Evolutionary conservation across 2,888 invertebrate genomes (phyloP).

Genomic region (Schizotus pectinicornis): DNA sequence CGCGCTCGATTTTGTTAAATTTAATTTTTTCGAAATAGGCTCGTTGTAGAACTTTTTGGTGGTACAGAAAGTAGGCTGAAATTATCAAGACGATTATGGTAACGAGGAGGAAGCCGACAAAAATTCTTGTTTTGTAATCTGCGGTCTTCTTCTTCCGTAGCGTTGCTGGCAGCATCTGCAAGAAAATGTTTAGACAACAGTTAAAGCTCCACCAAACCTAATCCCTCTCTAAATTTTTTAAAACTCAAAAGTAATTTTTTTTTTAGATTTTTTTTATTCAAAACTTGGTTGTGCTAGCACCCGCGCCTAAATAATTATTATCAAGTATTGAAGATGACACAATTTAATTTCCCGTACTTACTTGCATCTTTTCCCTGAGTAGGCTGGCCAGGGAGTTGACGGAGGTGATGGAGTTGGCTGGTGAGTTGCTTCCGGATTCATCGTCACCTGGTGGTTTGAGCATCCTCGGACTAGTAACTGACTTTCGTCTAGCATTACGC

Average conservation of each 20-base stretch:
- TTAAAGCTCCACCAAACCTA: too few species aligned
- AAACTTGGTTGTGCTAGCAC: too few species aligned
- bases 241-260: too few species aligned
- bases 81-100: conserved; percentile 82
- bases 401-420: conserved; percentile 81
- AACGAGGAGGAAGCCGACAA: conserved; percentile 81
- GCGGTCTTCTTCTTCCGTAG: conserved; percentile 72
- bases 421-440: conserved; percentile 67
- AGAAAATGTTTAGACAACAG: conserved; percentile 40
- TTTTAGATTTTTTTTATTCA: too few species aligned
- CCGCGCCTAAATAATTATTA: too few species aligned
- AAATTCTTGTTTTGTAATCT: conserved; percentile 81
- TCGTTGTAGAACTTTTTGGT: conserved; percentile 79
- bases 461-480: conserved; percentile 65
- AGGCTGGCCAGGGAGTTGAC: conserved; percentile 85
- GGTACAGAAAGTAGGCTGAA: conserved; percentile 83
- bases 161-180: conserved; percentile 76
- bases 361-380: conserved; percentile 82
- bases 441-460: conserved; percentile 63
- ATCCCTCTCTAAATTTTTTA: too few species aligned
- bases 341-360: conserved; percentile 46
- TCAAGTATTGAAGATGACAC: too few species aligned
- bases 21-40: conserved; percentile 85
- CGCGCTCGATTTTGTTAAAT: conserved; percentile 78
- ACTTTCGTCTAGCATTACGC: conserved; percentile 69